These are phyloP conservation scores for Lagopus muta DNA, from an alignment of 2,113 vertebrate genomes.

Conservation along the genomic window DNA sequence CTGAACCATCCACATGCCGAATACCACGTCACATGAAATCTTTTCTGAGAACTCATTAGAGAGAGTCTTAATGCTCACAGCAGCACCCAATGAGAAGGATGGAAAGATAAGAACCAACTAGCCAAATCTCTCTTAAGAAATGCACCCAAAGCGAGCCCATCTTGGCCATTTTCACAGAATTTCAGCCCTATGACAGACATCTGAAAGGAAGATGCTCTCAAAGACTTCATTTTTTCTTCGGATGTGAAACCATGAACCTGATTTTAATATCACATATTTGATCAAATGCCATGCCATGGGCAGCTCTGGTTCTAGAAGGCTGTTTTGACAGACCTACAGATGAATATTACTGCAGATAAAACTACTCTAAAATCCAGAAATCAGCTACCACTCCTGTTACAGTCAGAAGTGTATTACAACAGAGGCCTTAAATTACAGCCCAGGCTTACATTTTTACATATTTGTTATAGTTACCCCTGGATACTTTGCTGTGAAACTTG, in stretches of 20 bases:
- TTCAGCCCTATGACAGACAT: neutral
- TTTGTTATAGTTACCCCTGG: constrained; percentile 45
- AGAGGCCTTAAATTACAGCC: constrained; percentile 6
- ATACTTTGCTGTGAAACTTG: constrained; percentile 52
- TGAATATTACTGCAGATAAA: constrained; percentile 11
- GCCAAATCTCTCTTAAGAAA: neutral
- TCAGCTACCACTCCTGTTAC: neutral
- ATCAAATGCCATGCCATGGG: constrained; percentile 42
- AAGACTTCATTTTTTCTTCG: neutral
- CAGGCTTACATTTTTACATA: constrained; percentile 1
- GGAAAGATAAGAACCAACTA: neutral
- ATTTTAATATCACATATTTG: constrained; percentile 21
- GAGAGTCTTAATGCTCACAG: neutral
- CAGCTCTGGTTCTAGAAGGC: constrained; percentile 2
- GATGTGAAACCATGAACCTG: neutral
- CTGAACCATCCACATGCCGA: neutral
- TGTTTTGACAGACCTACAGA: constrained; percentile 29
- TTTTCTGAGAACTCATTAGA: neutral
- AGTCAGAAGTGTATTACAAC: neutral
- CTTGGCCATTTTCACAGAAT: neutral
- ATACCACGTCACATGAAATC: neutral
- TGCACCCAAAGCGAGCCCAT: neutral
- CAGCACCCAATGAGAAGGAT: neutral
- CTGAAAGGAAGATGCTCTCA: neutral
- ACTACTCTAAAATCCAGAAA: constrained; percentile 5